Conservation (phyloP, 1,140 invertebrate genomes). For the Musca domestica region DNA sequence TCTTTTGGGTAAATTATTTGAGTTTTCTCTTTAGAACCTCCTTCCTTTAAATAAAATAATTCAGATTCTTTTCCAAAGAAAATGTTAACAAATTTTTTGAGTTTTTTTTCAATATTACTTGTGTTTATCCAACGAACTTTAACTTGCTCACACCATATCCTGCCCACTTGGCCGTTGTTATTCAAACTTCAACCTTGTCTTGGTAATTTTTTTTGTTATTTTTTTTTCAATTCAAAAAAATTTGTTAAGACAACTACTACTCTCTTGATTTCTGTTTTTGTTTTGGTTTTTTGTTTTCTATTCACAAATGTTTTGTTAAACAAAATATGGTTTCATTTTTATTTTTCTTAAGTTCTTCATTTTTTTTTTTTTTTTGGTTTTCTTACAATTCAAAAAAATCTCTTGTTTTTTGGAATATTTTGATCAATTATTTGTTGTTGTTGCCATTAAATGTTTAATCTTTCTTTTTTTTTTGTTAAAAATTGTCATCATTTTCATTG, state of each 20-base stretch:
- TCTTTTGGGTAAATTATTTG: too few relatives aligned
- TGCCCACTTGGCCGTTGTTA: background rate
- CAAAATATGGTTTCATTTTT: background rate
- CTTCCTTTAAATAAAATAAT: too few relatives aligned
- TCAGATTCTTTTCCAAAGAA: too few relatives aligned
- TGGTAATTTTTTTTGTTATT: background rate
- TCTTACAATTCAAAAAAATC: background rate
- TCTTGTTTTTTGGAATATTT: background rate
- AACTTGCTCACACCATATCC: background rate
- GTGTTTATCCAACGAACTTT: too few relatives aligned
- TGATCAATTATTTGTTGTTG: conserved; percentile 16
- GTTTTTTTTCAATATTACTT: too few relatives aligned
- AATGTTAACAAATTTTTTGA: too few relatives aligned
- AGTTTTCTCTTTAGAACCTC: too few relatives aligned
- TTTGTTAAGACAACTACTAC: background rate
- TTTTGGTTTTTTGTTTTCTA: background rate
- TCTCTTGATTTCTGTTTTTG: background rate
- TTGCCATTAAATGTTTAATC: background rate
- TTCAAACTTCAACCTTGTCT: background rate
- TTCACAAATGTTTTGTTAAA: background rate
- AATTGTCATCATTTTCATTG: conserved; percentile 22
- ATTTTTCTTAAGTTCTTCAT: background rate
- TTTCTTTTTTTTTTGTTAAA: conserved; percentile 8
- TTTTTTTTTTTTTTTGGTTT: background rate
- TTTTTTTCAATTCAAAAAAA: background rate